Conservation (phyloP, 2,888 invertebrate genomes). For the Drosophila phalerata region DNA sequence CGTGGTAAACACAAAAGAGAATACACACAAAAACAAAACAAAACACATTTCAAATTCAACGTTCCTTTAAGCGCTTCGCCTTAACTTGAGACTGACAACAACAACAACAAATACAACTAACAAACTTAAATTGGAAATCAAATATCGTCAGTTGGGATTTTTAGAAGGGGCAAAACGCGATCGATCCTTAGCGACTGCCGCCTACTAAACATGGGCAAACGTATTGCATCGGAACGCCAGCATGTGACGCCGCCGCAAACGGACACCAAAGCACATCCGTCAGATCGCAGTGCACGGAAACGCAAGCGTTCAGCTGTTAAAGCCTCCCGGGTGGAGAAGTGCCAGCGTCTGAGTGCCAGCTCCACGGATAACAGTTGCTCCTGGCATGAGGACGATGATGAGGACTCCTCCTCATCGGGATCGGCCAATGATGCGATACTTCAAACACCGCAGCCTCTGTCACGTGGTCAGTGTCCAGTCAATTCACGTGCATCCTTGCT, state of each 20-base stretch:
- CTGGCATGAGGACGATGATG: conserved; percentile 83
- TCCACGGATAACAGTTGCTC: conserved; percentile 44
- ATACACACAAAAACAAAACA: conserved; percentile 58
- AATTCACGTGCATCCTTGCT: conserved; percentile 58
- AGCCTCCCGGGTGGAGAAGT: conserved; percentile 54
- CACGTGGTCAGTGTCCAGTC: conserved; percentile 41
- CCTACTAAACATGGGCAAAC: conserved; percentile 80
- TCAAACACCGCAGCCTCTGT: conserved; percentile 57
- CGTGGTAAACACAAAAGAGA: conserved; percentile 45
- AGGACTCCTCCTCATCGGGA: conserved; percentile 80
- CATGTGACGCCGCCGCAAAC: conserved; percentile 45
- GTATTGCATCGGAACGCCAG: conserved; percentile 73
- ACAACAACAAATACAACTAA: not conserved
- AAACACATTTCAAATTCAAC: conserved; percentile 50
- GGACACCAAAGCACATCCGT: conserved; percentile 46
- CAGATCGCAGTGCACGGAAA: conserved; percentile 78
- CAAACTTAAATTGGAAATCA: not conserved
- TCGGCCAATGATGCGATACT: conserved; percentile 54
- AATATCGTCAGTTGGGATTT: conserved; percentile 2
- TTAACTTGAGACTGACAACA: conserved; percentile 62
- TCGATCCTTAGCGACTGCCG: conserved; percentile 4
- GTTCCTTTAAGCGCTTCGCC: conserved; percentile 48
- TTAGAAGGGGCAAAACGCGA: conserved; percentile 2
- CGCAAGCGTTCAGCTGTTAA: conserved; percentile 72
- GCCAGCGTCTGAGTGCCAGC: conserved; percentile 44